phyloP scores from a whole-genome alignment of 1,140 invertebrate species.

The Drosophila sulfurigaster region DNA sequence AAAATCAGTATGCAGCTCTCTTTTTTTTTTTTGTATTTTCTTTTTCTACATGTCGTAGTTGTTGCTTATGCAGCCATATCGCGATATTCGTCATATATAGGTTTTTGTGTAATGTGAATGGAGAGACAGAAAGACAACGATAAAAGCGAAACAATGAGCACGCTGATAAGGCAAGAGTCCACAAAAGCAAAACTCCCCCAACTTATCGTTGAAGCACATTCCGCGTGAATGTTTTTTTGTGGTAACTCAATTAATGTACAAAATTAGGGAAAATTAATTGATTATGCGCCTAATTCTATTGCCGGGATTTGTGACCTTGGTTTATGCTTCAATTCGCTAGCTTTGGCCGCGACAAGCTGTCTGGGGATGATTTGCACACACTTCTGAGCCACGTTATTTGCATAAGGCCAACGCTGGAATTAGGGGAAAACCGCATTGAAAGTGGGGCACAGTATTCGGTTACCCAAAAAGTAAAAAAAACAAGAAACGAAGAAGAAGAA shows the following conservation, averaged over 20 bases:
- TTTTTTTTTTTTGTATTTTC: neutral
- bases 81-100: neutral
- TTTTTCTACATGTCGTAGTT: neutral
- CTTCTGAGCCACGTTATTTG: conserved; percentile 32
- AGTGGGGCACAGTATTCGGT: conserved; percentile 16
- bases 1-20: neutral
- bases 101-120: conserved; percentile 13
- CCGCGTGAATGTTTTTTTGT: too few relatives aligned
- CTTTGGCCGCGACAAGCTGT: conserved; percentile 16
- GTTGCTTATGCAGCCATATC: conserved; percentile 10
- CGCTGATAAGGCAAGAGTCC: conserved; percentile 23
- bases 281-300: conserved; percentile 13
- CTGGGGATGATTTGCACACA: conserved; percentile 13
- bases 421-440: conserved; percentile 27
- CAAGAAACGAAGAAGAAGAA: too few relatives aligned
- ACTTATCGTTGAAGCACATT: conserved; percentile 8
- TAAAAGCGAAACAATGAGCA: conserved; percentile 2
- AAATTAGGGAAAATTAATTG: conserved; percentile 27
- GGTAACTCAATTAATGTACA: conserved; percentile 15
- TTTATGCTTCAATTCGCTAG: neutral
- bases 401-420: conserved; percentile 25
- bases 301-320: conserved; percentile 16
- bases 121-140: neutral
- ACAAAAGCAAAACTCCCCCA: neutral
- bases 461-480: neutral